Base-by-base conservation (phyloP, 2,888 invertebrate genomes). In the Pedicia rivosa region DNA sequence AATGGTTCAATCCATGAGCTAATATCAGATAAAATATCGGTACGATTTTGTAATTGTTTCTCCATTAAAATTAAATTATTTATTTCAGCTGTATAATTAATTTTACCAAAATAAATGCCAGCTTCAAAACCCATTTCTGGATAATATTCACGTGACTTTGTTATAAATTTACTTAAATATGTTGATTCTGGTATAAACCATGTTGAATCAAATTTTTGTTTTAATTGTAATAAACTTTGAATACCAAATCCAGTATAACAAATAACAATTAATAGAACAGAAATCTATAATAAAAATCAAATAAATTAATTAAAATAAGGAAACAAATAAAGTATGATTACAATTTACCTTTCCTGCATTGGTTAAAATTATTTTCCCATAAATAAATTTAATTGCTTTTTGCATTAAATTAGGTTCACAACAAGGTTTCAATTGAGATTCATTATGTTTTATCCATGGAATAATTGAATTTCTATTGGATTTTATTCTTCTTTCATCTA, bases 171-270 rank as follows among this genome's bases (percentile, higher is more conserved):
- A 45, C 67, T 68, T 36, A 77, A 68, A 52, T 81, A 76, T 1
- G 78, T 73, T 35, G 67, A 67, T 36, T 72, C 66, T 1, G 84
- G 83, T 39, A 84, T 66, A 51, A 84, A 83, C 83, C 83, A 83
- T 37, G 66, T 67, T 0, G 78, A 77, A 55, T 84, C 81, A 56
- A 83, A 84, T 53, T 76, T 73, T 55, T 83, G 82, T 52, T 80
- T 73, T 36, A 84, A 60, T 45, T 67, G 66, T 36, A 72, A 57
- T 34, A 74, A 63, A 24, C 75, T 72, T 47, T 70, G 61, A 38
- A 74, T 62, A 49, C 76, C 77, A 41, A 74, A 63, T 16, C 68
- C 70, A 5, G 74, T 65, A 40, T 75, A 60, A 8, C 62, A 56
- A 24, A 74, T 37, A 2, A 79, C 74, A 37, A 72, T 56, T 25